A percentile compares a stretch with the other conserved stretches of the same genome.
Evolutionary conservation across 2,797 vertebrate species (phyloP).

Genomic region (Bradypus variegatus): DNA sequence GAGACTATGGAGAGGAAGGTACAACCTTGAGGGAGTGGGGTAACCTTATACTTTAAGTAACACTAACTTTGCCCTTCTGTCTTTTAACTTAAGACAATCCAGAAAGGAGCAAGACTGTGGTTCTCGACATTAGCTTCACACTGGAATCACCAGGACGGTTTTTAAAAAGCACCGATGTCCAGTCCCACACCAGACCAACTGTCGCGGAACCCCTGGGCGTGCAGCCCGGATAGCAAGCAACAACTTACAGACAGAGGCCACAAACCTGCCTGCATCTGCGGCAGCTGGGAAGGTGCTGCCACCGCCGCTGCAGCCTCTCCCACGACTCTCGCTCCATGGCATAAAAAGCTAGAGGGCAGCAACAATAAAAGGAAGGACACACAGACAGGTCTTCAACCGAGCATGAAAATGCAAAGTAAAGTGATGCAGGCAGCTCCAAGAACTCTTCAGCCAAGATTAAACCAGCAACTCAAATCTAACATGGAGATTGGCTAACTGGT

Average conservation of each 20-base stretch:
- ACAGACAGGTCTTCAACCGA: background rate
- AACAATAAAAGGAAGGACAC: background rate
- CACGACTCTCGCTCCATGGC: background rate
- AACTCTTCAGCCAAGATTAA: background rate
- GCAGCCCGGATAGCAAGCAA: background rate
- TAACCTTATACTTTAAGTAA: too few relatives aligned
- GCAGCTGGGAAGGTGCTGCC: background rate
- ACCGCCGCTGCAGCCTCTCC: background rate
- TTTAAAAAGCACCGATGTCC: background rate
- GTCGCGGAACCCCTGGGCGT: background rate
- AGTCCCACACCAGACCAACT: background rate
- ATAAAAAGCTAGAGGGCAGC: background rate
- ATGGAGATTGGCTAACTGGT: background rate
- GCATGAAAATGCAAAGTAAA: background rate
- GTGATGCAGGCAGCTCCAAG: background rate
- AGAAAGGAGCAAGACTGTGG: background rate
- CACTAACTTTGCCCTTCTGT: background rate
- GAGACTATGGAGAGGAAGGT: too few relatives aligned
- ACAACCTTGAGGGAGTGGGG: too few relatives aligned
- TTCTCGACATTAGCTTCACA: background rate
- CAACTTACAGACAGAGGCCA: background rate
- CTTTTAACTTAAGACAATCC: conserved; percentile 4
- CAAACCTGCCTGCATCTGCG: background rate
- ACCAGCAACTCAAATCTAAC: background rate
- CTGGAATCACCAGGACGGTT: background rate